Conservation (phyloP, 2,888 invertebrate species). For the Agapetus fuscipes region DNA sequence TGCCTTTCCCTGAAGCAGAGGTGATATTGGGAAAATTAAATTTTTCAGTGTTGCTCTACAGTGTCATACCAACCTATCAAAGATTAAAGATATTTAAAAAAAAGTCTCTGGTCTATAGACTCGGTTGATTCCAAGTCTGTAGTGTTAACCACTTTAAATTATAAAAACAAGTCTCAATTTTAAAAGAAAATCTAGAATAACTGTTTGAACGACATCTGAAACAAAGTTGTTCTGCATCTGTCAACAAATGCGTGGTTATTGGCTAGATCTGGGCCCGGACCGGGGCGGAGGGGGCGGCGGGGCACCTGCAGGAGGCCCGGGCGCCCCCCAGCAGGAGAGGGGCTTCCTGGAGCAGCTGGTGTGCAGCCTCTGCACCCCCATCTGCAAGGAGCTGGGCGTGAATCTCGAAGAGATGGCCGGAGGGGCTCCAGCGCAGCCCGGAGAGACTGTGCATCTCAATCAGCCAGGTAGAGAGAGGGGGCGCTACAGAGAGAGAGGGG, state of each 20-base stretch:
- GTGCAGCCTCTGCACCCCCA: constrained; percentile 39
- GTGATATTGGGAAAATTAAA: no score
- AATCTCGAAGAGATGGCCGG: constrained; percentile 26
- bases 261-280: constrained; percentile 20
- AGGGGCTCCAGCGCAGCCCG: constrained; percentile 4
- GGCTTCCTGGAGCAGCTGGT: constrained; percentile 35
- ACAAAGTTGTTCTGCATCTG: not conserved
- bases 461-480: constrained; percentile 18
- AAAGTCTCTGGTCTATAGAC: no score
- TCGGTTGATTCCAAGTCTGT: no score
- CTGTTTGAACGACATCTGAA: no score
- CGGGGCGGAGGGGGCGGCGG: constrained; percentile 23
- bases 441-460: constrained; percentile 17
- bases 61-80: no score
- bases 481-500: no score
- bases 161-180: no score
- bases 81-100: no score
- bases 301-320: constrained; percentile 21
- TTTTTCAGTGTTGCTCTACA: no score
- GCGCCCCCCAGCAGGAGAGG: constrained; percentile 31
- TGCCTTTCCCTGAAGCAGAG: no score
- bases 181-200: no score
- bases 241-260: not conserved
- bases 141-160: no score
- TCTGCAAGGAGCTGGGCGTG: constrained; percentile 43